Evolutionary conservation across 64 coral and sea anemone species (phyloP).

Genomic region (Pocillopora damicornis): DNA sequence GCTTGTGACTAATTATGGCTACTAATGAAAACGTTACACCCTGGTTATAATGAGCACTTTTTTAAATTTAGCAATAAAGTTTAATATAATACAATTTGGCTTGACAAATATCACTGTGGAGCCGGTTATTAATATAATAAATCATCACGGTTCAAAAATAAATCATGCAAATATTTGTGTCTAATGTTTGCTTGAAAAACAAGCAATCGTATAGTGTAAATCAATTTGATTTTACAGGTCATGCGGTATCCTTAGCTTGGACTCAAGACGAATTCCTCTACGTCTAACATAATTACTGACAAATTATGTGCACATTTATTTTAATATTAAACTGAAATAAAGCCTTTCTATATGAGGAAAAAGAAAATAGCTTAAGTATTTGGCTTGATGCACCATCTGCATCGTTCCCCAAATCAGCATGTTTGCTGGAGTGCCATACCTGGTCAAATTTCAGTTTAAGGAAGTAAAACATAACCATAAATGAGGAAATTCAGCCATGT

Average conservation of each 20-base stretch:
- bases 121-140: conserved; percentile 7
- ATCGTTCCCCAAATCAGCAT: too few species aligned
- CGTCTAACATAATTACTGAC: too few species aligned
- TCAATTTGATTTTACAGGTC: conserved; percentile 33
- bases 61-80: conserved; percentile 33
- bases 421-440: too few species aligned
- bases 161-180: background rate
- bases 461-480: too few species aligned
- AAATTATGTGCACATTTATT: too few species aligned
- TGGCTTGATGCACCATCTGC: too few species aligned
- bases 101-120: conserved; percentile 18
- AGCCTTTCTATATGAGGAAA: too few species aligned
- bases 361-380: too few species aligned
- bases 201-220: conserved; percentile 3
- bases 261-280: too few species aligned
- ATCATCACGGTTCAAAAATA: conserved; percentile 4
- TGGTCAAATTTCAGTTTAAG: too few species aligned
- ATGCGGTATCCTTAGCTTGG: background rate
- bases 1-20: background rate
- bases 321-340: background rate
- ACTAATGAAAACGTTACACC: conserved; percentile 5
- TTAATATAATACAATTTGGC: conserved; percentile 24
- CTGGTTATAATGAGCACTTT: background rate
- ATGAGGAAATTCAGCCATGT: too few species aligned
- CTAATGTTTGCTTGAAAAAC: conserved; percentile 9